These are phyloP conservation scores for Lithophane leautieri DNA, from an alignment of 2,888 invertebrate species.

Conservation along the genomic window DNA sequence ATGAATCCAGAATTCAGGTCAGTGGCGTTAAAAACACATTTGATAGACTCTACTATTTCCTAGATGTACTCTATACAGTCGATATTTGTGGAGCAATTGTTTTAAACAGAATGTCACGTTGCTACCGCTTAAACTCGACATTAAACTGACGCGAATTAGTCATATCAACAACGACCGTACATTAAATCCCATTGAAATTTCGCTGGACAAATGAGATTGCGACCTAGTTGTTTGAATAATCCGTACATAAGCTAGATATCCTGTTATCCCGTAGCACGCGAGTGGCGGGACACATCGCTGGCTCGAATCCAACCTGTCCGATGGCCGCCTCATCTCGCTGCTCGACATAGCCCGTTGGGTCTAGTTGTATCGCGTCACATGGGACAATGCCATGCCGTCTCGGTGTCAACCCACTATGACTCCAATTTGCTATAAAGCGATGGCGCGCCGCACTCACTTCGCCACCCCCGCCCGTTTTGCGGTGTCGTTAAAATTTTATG, in stretches of 20 bases:
- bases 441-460: constrained; percentile 50
- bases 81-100: constrained; percentile 41
- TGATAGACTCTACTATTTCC: constrained; percentile 15
- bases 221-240: constrained; percentile 75
- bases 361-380: constrained; percentile 71
- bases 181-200: constrained; percentile 68
- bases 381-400: constrained; percentile 69
- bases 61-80: constrained; percentile 33
- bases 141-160: constrained; percentile 42
- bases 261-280: constrained; percentile 70
- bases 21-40: constrained; percentile 34
- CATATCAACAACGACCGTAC: constrained; percentile 53
- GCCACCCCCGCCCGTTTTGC: constrained; percentile 52
- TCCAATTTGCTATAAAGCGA: constrained; percentile 72
- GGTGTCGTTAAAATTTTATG: constrained; percentile 65
- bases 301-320: constrained; percentile 80
- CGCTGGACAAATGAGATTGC: constrained; percentile 71
- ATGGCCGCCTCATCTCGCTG: constrained; percentile 64
- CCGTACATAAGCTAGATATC: constrained; percentile 76
- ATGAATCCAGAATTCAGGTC: constrained; percentile 42
- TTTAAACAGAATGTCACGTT: constrained; percentile 15
- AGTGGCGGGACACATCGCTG: constrained; percentile 77
- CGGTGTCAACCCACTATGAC: constrained; percentile 69
- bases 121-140: constrained; percentile 17
- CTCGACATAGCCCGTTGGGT: constrained; percentile 67